Conservation (phyloP, 2,113 vertebrate genomes). For the Zosterops borbonicus region DNA sequence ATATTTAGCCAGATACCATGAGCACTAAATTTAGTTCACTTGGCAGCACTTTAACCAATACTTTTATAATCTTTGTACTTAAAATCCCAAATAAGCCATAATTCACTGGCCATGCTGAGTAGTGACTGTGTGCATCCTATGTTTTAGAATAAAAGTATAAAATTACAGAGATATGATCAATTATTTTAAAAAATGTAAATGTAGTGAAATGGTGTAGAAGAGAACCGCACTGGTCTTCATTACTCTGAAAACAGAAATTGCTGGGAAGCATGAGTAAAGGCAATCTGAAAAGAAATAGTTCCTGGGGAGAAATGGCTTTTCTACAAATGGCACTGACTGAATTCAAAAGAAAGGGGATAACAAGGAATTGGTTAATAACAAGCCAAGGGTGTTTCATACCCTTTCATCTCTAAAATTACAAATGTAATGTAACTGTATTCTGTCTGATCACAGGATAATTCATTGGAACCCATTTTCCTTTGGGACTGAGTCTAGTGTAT, state of each 20-base stretch:
- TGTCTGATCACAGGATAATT: constrained; percentile 14
- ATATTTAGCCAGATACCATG: constrained; percentile 72
- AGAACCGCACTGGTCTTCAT: constrained; percentile 39
- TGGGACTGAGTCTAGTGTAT: neutral
- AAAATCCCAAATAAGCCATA: constrained; percentile 71
- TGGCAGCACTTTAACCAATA: constrained; percentile 63
- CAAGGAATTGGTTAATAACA: constrained; percentile 38
- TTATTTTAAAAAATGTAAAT: constrained; percentile 61
- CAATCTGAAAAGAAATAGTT: constrained; percentile 28
- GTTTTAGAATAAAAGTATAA: constrained; percentile 69
- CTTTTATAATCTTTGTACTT: constrained; percentile 71
- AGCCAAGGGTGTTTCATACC: neutral
- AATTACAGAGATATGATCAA: constrained; percentile 71
- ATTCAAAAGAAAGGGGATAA: constrained; percentile 37
- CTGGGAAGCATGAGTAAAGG: constrained; percentile 17
- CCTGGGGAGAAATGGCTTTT: constrained; percentile 43
- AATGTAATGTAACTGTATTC: neutral
- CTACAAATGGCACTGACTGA: neutral
- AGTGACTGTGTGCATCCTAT: constrained; percentile 55
- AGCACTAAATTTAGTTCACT: constrained; percentile 71
- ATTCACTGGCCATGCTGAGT: constrained; percentile 65
- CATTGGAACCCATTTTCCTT: neutral
- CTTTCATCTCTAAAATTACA: constrained; percentile 26
- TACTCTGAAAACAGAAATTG: constrained; percentile 60
- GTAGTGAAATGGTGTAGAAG: constrained; percentile 28